phyloP scores from a whole-genome alignment of 30 jellyfish, hydroid and myxozoan genomes.

The Rhopilema esculentum region DNA sequence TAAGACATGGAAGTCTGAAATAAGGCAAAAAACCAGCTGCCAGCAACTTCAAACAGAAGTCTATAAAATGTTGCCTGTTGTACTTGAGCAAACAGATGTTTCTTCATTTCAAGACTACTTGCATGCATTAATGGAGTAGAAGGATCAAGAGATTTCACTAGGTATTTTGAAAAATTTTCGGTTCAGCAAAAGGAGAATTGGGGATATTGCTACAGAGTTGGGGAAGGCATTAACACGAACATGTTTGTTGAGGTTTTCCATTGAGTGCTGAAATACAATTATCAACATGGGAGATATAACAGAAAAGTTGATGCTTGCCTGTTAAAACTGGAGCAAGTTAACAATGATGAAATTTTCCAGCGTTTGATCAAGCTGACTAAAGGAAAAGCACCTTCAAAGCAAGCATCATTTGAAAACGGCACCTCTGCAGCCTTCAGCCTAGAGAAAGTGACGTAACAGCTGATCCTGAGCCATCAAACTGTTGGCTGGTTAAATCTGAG shows the following conservation, averaged over 20 bases:
- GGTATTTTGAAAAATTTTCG: conserved; percentile 28
- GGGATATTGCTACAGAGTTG: conserved; percentile 25
- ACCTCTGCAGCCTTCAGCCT: conserved; percentile 13
- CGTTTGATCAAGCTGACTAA: conserved; percentile 34
- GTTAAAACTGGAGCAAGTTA: conserved; percentile 4
- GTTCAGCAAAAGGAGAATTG: conserved; percentile 14
- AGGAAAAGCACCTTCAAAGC: conserved; percentile 21
- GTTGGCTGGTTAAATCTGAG: conserved; percentile 26
- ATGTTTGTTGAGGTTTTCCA: conserved; percentile 37
- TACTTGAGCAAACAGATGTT: conserved; percentile 38
- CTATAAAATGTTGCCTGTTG: conserved; percentile 16
- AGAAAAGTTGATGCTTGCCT: conserved; percentile 39
- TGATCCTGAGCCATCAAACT: conserved; percentile 9
- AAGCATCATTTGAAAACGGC: conserved; percentile 12
- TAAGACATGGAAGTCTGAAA: conserved; percentile 59
- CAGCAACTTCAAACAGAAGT: conserved; percentile 19
- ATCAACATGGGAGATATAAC: conserved; percentile 28
- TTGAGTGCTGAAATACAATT: conserved; percentile 38
- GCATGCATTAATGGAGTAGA: background rate
- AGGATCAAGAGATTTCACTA: conserved; percentile 36
- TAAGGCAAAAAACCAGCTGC: conserved; percentile 24
- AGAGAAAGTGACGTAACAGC: background rate
- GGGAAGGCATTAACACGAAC: conserved; percentile 15
- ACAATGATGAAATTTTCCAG: conserved; percentile 19
- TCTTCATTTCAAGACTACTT: conserved; percentile 5